Conservation (phyloP, 2,113 vertebrate genomes). For the Etia nguti region DNA sequence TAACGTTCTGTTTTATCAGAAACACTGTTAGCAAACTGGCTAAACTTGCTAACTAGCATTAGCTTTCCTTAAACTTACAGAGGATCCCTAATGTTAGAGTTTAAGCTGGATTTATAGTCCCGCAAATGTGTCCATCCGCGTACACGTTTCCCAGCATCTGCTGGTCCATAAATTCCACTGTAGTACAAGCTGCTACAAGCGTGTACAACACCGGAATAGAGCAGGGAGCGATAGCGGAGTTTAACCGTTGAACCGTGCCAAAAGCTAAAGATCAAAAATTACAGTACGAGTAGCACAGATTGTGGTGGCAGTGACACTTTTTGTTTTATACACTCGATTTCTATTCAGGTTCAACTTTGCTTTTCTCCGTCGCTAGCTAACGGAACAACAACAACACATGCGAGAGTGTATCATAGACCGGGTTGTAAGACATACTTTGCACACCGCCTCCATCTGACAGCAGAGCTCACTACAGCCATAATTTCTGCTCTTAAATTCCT, state of each 20-base stretch:
- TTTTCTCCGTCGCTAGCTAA: neutral
- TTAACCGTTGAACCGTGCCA: neutral
- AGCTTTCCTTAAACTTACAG: neutral
- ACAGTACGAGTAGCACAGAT: neutral
- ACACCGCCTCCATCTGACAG: neutral
- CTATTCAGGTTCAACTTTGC: neutral
- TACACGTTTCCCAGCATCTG: neutral
- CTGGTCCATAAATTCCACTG: neutral
- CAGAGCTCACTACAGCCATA: neutral
- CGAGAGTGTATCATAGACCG: neutral
- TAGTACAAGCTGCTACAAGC: neutral
- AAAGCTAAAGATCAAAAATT: neutral
- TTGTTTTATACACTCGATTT: neutral
- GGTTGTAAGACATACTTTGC: neutral
- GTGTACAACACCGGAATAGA: neutral
- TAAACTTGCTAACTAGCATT: neutral
- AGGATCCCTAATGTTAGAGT: neutral
- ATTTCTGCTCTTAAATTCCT: neutral
- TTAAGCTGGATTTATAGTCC: neutral
- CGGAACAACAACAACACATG: neutral
- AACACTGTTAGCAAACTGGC: neutral
- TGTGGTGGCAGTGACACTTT: neutral
- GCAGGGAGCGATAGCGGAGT: neutral
- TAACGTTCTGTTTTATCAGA: rapidly evolving
- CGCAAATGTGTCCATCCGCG: neutral